These are phyloP conservation scores for Drepanosiphum platanoidis DNA, from an alignment of 2,888 invertebrate species.

Conservation along the genomic window DNA sequence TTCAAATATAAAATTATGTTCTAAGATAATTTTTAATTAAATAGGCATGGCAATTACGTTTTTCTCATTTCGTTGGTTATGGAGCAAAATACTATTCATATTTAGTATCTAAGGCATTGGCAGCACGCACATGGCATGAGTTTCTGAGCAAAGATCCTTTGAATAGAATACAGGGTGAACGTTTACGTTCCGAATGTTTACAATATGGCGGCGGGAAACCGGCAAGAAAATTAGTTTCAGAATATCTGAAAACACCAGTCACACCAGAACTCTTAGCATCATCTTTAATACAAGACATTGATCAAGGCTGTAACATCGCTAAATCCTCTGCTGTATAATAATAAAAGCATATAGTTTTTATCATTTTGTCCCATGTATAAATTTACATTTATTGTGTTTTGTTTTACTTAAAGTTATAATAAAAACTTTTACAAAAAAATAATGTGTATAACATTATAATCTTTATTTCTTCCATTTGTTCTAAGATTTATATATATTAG, in stretches of 20 bases:
- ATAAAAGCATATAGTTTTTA: background rate
- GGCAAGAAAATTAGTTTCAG: slow-evolving; percentile 79
- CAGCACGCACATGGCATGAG: slow-evolving; percentile 91
- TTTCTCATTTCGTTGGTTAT: slow-evolving; percentile 96
- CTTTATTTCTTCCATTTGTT: no score
- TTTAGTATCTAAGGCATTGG: slow-evolving; percentile 91
- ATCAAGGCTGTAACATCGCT: slow-evolving; percentile 36
- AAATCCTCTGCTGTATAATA: no score
- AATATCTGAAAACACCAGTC: slow-evolving; percentile 81
- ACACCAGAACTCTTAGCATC: slow-evolving; percentile 81
- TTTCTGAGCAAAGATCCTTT: slow-evolving; percentile 85
- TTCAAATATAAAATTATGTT: background rate
- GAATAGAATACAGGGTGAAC: slow-evolving; percentile 79
- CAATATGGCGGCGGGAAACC: slow-evolving; percentile 89
- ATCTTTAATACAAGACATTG: slow-evolving; percentile 72
- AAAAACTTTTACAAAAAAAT: no score
- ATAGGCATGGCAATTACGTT: slow-evolving; percentile 93
- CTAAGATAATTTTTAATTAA: slow-evolving; percentile 61
- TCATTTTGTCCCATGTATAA: background rate
- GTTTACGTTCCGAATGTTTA: slow-evolving; percentile 80
- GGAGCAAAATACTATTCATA: slow-evolving; percentile 99
- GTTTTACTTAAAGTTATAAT: no score
- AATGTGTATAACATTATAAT: no score
- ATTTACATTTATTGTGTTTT: background rate
- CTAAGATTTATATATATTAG: no score